phyloP scores from a whole-genome alignment of 2,113 vertebrate genomes.

The Plestiodon gilberti region DNA sequence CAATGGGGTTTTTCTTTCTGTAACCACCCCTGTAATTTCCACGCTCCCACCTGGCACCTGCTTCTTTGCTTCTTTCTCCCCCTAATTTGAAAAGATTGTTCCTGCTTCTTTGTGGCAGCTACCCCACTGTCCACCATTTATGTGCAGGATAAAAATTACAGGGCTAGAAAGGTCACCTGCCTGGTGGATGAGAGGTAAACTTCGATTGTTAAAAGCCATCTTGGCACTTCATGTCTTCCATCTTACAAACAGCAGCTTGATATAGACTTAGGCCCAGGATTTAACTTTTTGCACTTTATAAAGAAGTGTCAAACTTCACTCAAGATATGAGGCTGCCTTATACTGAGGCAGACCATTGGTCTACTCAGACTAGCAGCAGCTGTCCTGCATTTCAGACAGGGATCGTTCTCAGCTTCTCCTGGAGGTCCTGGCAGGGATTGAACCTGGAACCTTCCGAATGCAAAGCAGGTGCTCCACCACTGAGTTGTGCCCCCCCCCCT shows the following conservation, averaged over 20 bases:
- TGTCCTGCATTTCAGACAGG: no score
- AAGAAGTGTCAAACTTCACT: no score
- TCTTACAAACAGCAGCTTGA: background rate
- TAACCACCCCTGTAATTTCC: slow-evolving; percentile 57
- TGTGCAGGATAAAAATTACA: slow-evolving; percentile 54
- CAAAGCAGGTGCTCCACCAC: no score
- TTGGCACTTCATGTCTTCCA: background rate
- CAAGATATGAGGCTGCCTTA: no score
- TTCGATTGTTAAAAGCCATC: slow-evolving; percentile 38
- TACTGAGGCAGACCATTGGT: no score
- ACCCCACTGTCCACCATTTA: slow-evolving; percentile 61
- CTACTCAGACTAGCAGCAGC: no score
- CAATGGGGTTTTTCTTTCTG: slow-evolving; percentile 48
- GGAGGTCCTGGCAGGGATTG: no score
- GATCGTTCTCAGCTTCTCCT: no score
- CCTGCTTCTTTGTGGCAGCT: slow-evolving; percentile 68
- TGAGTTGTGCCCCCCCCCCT: no score
- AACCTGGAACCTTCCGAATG: no score
- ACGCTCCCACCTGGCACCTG: slow-evolving; percentile 44
- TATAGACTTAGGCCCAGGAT: background rate
- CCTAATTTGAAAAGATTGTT: slow-evolving; percentile 66
- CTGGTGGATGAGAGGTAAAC: slow-evolving; percentile 25
- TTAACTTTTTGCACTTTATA: background rate
- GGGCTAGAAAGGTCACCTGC: slow-evolving; percentile 50
- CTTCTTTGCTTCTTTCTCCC: slow-evolving; percentile 46